A percentile compares a stretch with the other conserved stretches of the same genome.
Conservation (phyloP, 2,113 vertebrate species). For the Dinomys branickii region DNA sequence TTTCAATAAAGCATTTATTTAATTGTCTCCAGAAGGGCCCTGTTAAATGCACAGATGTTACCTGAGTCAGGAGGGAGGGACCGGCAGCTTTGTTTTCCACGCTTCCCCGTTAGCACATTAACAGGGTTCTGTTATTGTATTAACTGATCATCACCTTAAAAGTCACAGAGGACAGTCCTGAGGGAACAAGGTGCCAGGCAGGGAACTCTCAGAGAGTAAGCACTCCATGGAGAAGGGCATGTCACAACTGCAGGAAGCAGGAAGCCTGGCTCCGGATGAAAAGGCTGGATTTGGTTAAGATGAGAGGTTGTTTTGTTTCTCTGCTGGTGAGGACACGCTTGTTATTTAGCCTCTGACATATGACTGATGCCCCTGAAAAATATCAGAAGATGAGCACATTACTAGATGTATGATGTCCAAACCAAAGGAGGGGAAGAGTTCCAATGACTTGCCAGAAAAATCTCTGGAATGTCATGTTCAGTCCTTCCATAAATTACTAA, state of each 20-base stretch:
- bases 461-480: neutral
- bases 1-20: constrained; percentile 83
- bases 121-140: constrained; percentile 74
- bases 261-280: neutral
- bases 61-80: constrained; percentile 72
- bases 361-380: neutral
- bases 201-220: neutral
- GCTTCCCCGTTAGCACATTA: constrained; percentile 71
- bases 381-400: neutral
- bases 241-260: neutral
- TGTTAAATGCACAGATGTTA: constrained; percentile 80
- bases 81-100: constrained; percentile 17
- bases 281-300: constrained; percentile 30
- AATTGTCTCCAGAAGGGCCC: constrained; percentile 82
- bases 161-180: constrained; percentile 44
- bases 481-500: neutral
- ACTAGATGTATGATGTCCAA: neutral
- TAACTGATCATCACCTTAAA: constrained; percentile 78
- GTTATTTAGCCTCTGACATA: neutral
- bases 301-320: neutral
- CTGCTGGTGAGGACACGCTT: neutral
- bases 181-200: constrained; percentile 14
- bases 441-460: neutral
- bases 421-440: neutral
- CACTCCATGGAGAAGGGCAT: neutral